These are phyloP conservation scores for Zosterops japonicus DNA, from an alignment of 2,113 vertebrate genomes.

Conservation along the genomic window DNA sequence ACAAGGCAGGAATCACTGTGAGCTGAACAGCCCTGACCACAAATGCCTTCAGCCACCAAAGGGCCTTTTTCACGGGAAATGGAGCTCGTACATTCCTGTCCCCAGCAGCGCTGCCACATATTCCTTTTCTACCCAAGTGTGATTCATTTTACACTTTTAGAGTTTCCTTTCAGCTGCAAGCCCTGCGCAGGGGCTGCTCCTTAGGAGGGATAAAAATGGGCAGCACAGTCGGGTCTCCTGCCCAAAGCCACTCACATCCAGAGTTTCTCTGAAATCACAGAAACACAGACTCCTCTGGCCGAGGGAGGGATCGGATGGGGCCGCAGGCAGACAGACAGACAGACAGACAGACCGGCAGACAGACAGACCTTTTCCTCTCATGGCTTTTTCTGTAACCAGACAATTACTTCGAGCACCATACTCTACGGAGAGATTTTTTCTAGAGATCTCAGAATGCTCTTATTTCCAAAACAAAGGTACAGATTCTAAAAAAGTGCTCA, in stretches of 20 bases:
- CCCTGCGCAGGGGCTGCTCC: neutral
- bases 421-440: neutral
- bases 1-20: neutral
- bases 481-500: neutral
- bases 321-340: neutral
- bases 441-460: neutral
- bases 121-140: neutral
- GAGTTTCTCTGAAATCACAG: neutral
- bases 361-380: neutral
- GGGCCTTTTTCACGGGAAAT: neutral
- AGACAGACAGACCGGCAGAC: neutral
- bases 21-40: neutral
- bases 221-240: neutral
- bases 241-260: neutral
- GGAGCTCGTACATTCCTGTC: neutral
- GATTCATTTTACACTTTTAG: neutral
- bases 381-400: neutral
- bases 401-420: neutral
- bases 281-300: neutral
- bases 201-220: neutral
- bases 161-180: neutral
- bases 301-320: neutral
- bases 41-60: neutral
- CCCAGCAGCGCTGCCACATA: rapidly evolving
- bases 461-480: neutral